phyloP scores from a whole-genome alignment of 1,140 invertebrate genomes.

The Gonioctena quinquepunctata region DNA sequence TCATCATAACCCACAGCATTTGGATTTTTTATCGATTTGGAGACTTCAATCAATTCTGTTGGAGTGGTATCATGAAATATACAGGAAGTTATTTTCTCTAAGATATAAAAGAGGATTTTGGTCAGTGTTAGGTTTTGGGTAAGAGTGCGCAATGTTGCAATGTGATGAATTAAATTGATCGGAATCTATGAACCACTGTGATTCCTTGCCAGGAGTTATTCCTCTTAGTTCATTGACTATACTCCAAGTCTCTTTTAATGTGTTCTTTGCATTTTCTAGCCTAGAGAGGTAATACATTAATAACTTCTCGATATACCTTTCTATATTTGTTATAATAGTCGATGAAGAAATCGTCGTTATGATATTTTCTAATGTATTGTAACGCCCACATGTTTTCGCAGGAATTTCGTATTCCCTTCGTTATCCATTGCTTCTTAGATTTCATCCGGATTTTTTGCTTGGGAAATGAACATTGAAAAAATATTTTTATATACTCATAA shows the following conservation, averaged over 20 bases:
- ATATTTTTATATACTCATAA: not conserved
- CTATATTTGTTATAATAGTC: no score
- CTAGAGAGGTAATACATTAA: not conserved
- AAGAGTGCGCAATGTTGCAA: not conserved
- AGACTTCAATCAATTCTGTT: no score
- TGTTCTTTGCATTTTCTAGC: not conserved
- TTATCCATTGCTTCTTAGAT: not conserved
- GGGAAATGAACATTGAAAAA: slow-evolving; percentile 1
- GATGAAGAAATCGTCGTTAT: no score
- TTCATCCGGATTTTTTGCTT: not conserved
- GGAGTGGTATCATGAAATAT: no score
- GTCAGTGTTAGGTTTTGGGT: not conserved
- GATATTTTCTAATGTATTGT: not conserved
- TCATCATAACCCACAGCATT: not conserved
- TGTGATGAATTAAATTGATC: not conserved
- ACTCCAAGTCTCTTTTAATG: not conserved
- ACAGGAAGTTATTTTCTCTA: not conserved
- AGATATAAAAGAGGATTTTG: not conserved
- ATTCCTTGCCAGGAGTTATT: not conserved
- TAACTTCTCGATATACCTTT: not conserved
- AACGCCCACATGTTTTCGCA: not conserved
- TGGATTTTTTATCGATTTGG: no score
- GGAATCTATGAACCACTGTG: no score
- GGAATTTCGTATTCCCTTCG: not conserved
- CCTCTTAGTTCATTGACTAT: not conserved